These are phyloP conservation scores for Danio choprae DNA, from an alignment of 2,797 vertebrate genomes.

Conservation along the genomic window DNA sequence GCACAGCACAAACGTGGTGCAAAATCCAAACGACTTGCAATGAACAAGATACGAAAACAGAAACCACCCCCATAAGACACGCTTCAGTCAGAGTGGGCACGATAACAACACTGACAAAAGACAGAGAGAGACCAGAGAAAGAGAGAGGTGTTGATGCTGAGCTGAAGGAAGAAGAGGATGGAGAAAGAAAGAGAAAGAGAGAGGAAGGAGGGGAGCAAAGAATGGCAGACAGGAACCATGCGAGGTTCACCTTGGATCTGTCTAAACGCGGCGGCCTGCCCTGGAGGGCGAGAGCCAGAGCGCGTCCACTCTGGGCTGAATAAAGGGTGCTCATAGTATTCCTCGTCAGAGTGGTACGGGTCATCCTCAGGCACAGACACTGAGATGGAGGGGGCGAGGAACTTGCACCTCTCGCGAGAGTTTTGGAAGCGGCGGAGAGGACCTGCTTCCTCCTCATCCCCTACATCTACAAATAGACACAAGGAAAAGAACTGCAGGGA, in stretches of 20 bases:
- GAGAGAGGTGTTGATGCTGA: conserved; percentile 32
- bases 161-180: conserved; percentile 56
- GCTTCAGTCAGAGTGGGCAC: conserved; percentile 52
- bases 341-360: conserved; percentile 92
- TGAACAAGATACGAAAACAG: conserved; percentile 62
- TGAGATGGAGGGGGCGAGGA: conserved; percentile 93
- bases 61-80: conserved; percentile 44
- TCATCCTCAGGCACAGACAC: conserved; percentile 94
- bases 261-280: conserved; percentile 89
- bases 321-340: conserved; percentile 95
- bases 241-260: conserved; percentile 93
- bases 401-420: conserved; percentile 87
- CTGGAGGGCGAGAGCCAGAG: conserved; percentile 85
- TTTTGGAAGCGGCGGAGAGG: conserved; percentile 86
- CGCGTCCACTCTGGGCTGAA: conserved; percentile 94
- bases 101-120: conserved; percentile 51
- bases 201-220: conserved; percentile 11
- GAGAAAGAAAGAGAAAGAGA: conserved; percentile 23
- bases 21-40: conserved; percentile 71
- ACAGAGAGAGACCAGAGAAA: conserved; percentile 49
- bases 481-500: conserved; percentile 90
- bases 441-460: conserved; percentile 92
- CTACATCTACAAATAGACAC: conserved; percentile 96
- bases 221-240: conserved; percentile 84
- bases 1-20: neutral